Evolutionary conservation across 2,888 invertebrate genomes (phyloP), one percentile per base, ranked within the genome.

Genomic region (Dyspetes luteomarginatus): DNA sequence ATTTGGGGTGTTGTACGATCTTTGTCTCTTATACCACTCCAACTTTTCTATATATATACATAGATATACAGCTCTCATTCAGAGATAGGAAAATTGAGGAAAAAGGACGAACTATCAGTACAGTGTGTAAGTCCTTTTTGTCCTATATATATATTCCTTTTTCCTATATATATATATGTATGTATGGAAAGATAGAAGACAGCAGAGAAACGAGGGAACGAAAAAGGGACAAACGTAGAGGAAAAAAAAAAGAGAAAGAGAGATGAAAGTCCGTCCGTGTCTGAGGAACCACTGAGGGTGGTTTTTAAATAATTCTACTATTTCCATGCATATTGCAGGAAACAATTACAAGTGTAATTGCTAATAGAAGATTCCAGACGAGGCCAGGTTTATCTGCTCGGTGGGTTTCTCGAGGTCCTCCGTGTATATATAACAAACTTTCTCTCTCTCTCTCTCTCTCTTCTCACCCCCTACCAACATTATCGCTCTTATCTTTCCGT

Each of bases 341-440:
- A 91, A 92, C 91, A 91, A 92, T 91, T 91, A 91, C 92, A 91
- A 90, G 89, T 91, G 91, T 91, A 92, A 92, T 91, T 91, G 91
- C 91, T 91, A 91, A 91, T 91, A 91, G 91, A 92, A 91, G 91
- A 91, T 90, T 91, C 91, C 90, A 91, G 91, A 89, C 91, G 90
- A 90, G 90, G 88, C 88, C 87, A 89, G 90, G 89, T 91, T 91
- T 92, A 92, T 91, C 91, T 81, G 77, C 69, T 90, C 87, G 84
- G 86, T 69, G 82, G 86, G 86, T 87, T 85, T 87, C 86, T 74
- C 74, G 65, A 87, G 88, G 87, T 83, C 85, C 64, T 60, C 65
- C 17, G 15, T 48, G 55, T 73, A 68, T 71, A 76, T 67, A 79
- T 76, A 69, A 69, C 67, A 26, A 64, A 78, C 71, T 82, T 58